phyloP scores from a whole-genome alignment of 2,797 vertebrate genomes.

The Mus spretus region DNA sequence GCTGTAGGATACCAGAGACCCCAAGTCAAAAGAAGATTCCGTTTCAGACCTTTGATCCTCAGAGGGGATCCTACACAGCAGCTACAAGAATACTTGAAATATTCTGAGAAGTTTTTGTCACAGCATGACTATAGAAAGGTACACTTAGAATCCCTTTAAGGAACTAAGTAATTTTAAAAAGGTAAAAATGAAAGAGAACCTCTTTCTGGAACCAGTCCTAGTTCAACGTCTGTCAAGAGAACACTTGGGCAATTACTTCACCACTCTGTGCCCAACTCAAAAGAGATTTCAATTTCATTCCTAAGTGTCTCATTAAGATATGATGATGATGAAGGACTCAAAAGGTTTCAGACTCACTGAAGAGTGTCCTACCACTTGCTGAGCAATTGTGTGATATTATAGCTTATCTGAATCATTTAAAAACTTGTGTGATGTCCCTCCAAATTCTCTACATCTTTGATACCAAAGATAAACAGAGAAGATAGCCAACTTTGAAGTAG shows the following conservation, averaged over 20 bases:
- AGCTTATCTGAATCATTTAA: constrained; percentile 70
- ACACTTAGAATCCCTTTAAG: not conserved
- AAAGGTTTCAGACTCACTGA: constrained; percentile 67
- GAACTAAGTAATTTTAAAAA: constrained; percentile 49
- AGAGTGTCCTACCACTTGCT: constrained; percentile 55
- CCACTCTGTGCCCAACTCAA: constrained; percentile 51
- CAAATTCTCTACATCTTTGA: constrained; percentile 70
- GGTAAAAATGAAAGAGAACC: constrained; percentile 62
- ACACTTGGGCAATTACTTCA: constrained; percentile 50
- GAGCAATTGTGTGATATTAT: constrained; percentile 52
- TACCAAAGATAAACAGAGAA: constrained; percentile 71
- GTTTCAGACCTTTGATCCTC: not conserved
- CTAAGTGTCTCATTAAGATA: constrained; percentile 70
- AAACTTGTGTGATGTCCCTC: constrained; percentile 68
- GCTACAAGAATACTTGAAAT: constrained; percentile 23
- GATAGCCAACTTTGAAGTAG: constrained; percentile 46
- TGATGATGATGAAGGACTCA: constrained; percentile 67
- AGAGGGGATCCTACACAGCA: not conserved
- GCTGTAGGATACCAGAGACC: not conserved
- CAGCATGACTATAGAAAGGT: not conserved
- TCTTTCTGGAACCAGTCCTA: constrained; percentile 50
- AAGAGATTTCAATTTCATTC: constrained; percentile 74
- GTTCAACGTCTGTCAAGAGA: constrained; percentile 41
- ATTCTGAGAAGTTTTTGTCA: not conserved
- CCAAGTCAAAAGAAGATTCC: not conserved